Evolutionary conservation across 2,797 vertebrate genomes (phyloP), one percentile per base, ranked within the genome.

Genomic region (Fratercula arctica): DNA sequence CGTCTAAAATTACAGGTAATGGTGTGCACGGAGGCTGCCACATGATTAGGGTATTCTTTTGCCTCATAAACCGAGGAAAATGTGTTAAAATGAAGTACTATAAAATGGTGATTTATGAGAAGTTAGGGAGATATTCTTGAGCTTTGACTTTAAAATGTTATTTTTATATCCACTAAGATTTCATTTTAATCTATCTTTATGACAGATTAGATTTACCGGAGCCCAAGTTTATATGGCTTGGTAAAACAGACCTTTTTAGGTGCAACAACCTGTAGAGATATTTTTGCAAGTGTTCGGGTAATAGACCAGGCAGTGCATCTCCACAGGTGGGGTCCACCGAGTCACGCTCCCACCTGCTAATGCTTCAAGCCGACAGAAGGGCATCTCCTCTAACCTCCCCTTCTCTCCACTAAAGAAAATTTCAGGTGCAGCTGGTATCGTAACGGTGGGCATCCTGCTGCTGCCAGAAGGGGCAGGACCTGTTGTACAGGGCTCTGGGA

Each of bases 1-100:
- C 78, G 39, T 92, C 85, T 97, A 86, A 86, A 96, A 97, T 97
- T 97, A 97, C 16, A 97, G 94, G 90, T 96, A 97, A 97, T 97
- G 93, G 82, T 85, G 95, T 81, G 61, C 74, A 96, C 0, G 7
- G 87, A 96, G 95, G 80, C 80, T 92, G 79, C 87, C 94, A 82
- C 74, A 87, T 95, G 93, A 97, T 97, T 85, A 96, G 82, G 82
- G 77, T 91, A 97, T 96, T 97, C 96, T 97, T 97, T 96, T 91
- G 88, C 84, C 69, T 97, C 89, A 92, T 96, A 97, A 97, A 96
- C 81, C 1, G 35, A 96, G 76, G 95, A 97, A 97, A 97, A 92
- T 88, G 66, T 92, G 74, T 91, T 95, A 95, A 97, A 96, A 97
- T 77, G 63, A 96, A 97, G 53, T 84, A 68, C 57, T 84, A 63